Conservation (phyloP, 2,797 vertebrate species). For the Botia almorhae region DNA sequence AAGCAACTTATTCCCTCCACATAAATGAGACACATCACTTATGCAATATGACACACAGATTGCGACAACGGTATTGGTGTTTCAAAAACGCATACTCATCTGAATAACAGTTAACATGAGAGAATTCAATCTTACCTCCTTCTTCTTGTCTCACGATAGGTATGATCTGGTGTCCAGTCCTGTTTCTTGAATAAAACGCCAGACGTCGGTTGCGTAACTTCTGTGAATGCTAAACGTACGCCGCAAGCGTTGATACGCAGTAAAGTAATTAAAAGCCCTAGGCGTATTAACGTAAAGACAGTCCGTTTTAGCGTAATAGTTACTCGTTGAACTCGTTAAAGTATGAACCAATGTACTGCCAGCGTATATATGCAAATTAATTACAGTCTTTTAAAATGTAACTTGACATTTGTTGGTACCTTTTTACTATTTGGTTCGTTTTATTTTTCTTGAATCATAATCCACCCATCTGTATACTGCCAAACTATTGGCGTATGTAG, state of each 20-base stretch:
- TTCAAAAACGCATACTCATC: background rate
- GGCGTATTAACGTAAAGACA: constrained; percentile 9
- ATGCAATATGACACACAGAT: background rate
- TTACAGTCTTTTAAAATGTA: background rate
- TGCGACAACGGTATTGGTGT: background rate
- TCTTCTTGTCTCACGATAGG: constrained; percentile 8
- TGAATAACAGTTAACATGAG: background rate
- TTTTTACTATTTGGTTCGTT: background rate
- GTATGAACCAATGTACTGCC: background rate
- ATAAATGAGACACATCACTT: background rate
- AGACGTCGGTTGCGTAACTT: constrained; percentile 36
- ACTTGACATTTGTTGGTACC: background rate
- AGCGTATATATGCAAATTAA: background rate
- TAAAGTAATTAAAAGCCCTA: background rate
- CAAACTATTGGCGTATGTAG: constrained; percentile 33
- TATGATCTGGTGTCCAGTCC: constrained; percentile 14
- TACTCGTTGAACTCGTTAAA: background rate
- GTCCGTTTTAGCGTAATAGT: background rate
- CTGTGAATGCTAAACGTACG: constrained; percentile 36
- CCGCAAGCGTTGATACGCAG: background rate
- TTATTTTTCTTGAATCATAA: constrained; percentile 34
- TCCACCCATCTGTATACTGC: constrained; percentile 25
- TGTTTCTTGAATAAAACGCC: constrained; percentile 10
- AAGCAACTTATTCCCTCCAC: background rate
- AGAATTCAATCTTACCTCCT: constrained; percentile 50